Evolutionary conservation across 53 echinoderm and acorn worm species (phyloP), one percentile per base, ranked within the genome.

Genomic region (Crossaster papposus): DNA sequence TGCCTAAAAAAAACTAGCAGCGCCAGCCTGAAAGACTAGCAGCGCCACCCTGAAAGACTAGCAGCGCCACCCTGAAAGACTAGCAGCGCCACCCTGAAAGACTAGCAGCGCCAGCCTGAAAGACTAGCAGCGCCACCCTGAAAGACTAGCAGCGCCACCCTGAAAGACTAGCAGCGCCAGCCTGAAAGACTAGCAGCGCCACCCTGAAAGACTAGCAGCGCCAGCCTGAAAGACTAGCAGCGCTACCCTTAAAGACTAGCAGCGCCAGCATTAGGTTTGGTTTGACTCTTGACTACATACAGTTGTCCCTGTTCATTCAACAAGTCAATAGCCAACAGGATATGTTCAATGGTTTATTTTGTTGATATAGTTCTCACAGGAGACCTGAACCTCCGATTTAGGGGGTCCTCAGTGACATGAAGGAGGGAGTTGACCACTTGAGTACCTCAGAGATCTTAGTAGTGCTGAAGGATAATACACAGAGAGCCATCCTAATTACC

Each of bases 291-390:
- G 31, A 5, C 33, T 81, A 36, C 63, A n/a, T 52, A 22, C 13
- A 33, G 29, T 20, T 7, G 5, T 55, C n/a, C n/a, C 62, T 62
- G 20, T 63, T 33, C 17, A 31, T 62, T 33, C 15, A 11, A 3
- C 23, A 23, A 34, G 28, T 68, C 70, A 68, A 82, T 68, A 36
- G 68, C 82, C 36, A 50, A 82, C 82, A 82, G 82, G 82, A 82
- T 35, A 65, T 65, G 38, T 38, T 82, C 64, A 70, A 64, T 68
- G n/a, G 82, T 30, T 82, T 65, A 70, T 82, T 82, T 82, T 65
- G 82, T 82, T 65, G 82, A 36, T 68, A 12, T 5, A 34, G 37
- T 44, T 55, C 82, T 35, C 37, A 64, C 37, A 64, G 68, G 44
- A 51, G 51, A 64, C 24, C 44, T 36, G 26, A 20, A 82, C 65